Evolutionary conservation across 2,113 vertebrate genomes (phyloP).

Genomic region (Nothoprocta pentlandii): DNA sequence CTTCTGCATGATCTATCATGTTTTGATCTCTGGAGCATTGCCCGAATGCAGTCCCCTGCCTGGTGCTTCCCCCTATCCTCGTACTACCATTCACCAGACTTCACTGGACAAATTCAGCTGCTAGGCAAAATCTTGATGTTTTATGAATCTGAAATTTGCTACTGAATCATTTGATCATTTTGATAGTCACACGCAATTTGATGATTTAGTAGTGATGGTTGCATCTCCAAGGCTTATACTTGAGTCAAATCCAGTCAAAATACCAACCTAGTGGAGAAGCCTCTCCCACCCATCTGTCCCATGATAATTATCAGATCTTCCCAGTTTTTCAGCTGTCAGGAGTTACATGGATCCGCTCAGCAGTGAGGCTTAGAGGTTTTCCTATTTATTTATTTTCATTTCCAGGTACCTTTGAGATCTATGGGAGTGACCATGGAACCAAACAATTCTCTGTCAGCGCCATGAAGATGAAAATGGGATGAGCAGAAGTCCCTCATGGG

Average conservation of each 20-base stretch:
- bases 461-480: not conserved
- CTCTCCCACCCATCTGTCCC: not conserved
- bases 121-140: slow-evolving; percentile 5
- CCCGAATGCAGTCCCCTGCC: not conserved
- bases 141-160: not conserved
- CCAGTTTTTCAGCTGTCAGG: not conserved
- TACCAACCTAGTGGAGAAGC: not conserved
- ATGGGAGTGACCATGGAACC: not conserved
- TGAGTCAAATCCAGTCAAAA: not conserved
- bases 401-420: not conserved
- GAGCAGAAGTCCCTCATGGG: not conserved
- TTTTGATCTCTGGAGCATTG: not conserved
- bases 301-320: not conserved
- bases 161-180: not conserved
- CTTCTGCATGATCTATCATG: not conserved
- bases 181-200: accelerated
- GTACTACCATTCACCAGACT: slow-evolving; percentile 7
- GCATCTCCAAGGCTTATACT: not conserved
- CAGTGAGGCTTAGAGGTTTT: not conserved
- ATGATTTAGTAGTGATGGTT: not conserved
- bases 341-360: not conserved
- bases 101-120: slow-evolving; percentile 48
- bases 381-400: not conserved
- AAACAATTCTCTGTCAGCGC: not conserved
- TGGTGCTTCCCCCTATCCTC: slow-evolving; percentile 33